Conservation (phyloP, 2,113 vertebrate species). For the Pseudopodoces humilis region DNA sequence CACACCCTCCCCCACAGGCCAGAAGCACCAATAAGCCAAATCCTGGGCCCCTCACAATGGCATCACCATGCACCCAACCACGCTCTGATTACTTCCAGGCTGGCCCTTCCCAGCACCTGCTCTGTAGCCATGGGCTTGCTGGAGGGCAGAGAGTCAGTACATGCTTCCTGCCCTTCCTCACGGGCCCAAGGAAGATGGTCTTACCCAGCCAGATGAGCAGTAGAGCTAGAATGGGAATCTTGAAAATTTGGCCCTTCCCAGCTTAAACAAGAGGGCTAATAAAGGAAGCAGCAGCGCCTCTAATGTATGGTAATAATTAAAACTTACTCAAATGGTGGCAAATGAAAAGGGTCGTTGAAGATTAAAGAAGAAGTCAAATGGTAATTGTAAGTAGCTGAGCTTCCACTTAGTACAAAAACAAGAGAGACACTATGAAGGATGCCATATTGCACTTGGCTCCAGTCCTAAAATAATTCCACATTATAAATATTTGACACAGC, state of each 20-base stretch:
- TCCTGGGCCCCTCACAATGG: rapidly evolving
- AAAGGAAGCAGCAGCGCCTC: neutral
- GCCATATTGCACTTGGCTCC: constrained; percentile 54
- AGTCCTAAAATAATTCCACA: constrained; percentile 59
- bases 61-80: rapidly evolving
- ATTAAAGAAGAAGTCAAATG: neutral
- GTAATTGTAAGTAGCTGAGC: constrained; percentile 43
- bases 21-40: neutral
- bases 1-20: neutral
- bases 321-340: neutral
- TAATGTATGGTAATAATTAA: neutral
- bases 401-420: constrained; percentile 18
- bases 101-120: neutral
- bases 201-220: neutral
- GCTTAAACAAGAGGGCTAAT: neutral
- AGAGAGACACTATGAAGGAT: constrained; percentile 39
- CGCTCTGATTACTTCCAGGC: rapidly evolving
- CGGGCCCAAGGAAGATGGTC: rapidly evolving
- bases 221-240: neutral
- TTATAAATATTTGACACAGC: constrained; percentile 64
- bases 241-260: neutral
- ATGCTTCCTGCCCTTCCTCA: rapidly evolving
- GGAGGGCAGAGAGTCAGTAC: no score
- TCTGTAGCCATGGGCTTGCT: neutral
- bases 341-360: neutral